Conservation (phyloP, 2,797 vertebrate species). For the Mus spretus region DNA sequence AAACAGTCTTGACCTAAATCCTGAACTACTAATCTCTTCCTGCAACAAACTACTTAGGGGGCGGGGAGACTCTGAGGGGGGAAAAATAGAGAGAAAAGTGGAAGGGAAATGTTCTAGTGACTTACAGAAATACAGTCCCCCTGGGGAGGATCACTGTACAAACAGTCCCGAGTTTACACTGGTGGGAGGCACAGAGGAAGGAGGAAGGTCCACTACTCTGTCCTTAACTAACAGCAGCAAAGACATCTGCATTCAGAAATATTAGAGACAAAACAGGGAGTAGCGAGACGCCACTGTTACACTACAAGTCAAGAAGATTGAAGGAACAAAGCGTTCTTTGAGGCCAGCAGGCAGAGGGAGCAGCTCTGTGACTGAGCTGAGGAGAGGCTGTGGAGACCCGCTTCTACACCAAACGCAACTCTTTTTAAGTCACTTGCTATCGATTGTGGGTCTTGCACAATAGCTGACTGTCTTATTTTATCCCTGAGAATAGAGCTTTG, state of each 20-base stretch:
- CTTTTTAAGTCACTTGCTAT: slow-evolving; percentile 37
- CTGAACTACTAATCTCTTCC: slow-evolving; percentile 15
- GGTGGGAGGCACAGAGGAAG: slow-evolving; percentile 44
- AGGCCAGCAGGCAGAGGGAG: slow-evolving; percentile 60
- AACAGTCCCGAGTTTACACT: neutral
- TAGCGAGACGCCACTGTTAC: neutral
- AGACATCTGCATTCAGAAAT: slow-evolving; percentile 32
- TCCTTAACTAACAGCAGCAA: slow-evolving; percentile 65
- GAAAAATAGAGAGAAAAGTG: slow-evolving; percentile 3
- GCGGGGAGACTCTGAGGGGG: neutral
- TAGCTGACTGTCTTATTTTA: slow-evolving; percentile 57
- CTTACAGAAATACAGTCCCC: slow-evolving; percentile 58
- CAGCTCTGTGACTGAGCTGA: neutral
- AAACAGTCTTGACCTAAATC: slow-evolving; percentile 3
- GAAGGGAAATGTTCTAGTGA: slow-evolving; percentile 26
- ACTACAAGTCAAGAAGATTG: slow-evolving; percentile 32
- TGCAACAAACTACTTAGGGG: neutral
- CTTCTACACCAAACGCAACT: slow-evolving; percentile 70
- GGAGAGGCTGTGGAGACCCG: slow-evolving; percentile 7
- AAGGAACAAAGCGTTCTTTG: slow-evolving; percentile 77
- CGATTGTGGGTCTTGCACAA: slow-evolving; percentile 65
- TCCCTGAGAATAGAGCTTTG: slow-evolving; percentile 70
- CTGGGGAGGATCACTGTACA: neutral
- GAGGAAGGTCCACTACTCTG: neutral
- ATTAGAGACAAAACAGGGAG: slow-evolving; percentile 17